Base-by-base conservation (phyloP, 2,797 vertebrate genomes). In the Cryptoblepharus egeriae region DNA sequence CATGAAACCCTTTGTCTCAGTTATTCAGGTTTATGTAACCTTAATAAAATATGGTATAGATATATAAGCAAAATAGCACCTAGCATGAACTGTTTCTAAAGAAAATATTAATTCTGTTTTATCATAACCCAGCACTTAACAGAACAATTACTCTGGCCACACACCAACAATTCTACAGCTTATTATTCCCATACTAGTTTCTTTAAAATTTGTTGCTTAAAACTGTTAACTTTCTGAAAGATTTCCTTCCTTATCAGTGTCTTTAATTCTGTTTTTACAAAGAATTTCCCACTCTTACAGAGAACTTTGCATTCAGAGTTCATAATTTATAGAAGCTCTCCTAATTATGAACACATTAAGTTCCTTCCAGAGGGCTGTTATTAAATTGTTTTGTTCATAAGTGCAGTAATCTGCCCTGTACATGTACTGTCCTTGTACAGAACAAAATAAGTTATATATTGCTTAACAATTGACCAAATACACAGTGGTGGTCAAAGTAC, bases 161-260 rank as follows among this genome's bases (percentile, higher is more conserved):
- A 80, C 77, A 80, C 84, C 89, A 90, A 30, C 35, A 69, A 80
- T 90, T 85, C 80, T 77, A 8, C 82, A 88, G 79, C 85, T 90
- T 86, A 84, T 83, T 86, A 61, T 87, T n/a, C 83, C 88, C 84
- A 79, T 55, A 63, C 67, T 63, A 79, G 22, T 69, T 83, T 86
- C 71, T 89, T 79, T 90, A 81, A 77, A 42, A 42, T 9, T 42
- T 88, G 83, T 79, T 92, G 83, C 80, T 80, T 88, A 85, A 89
- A 84, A 81, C 79, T 89, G 68, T 91, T 76, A 89, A 13, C 85
- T 45, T 86, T 87, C 85, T 81, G 65, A 91, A 87, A 85, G 30
- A 78, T 80, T 88, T 83, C 35, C 92, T 92, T 90, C 77, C 85
- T 85, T n/a, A n/a, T n/a, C n/a, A n/a, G n/a, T n/a, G n/a, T n/a